phyloP scores from a whole-genome alignment of 2,113 vertebrate genomes.

The Gasterosteus nipponicus region DNA sequence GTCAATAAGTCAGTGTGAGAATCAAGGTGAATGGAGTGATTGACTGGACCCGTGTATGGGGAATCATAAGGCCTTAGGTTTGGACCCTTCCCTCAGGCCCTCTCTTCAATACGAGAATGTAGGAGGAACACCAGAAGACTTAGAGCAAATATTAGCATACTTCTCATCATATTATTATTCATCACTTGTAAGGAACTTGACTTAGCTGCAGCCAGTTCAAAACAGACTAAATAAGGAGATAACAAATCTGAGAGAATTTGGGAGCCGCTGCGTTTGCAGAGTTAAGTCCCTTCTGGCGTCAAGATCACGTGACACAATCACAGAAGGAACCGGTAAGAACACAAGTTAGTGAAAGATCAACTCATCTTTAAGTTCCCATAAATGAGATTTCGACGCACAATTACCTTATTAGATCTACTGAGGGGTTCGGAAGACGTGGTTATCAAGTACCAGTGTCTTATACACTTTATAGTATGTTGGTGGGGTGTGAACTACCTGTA shows the following conservation, averaged over 20 bases:
- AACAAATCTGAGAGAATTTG: slow-evolving; percentile 35
- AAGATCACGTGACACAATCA: slow-evolving; percentile 7
- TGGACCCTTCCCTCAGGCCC: slow-evolving; percentile 60
- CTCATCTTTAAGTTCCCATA: slow-evolving; percentile 6
- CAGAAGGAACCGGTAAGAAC: background rate
- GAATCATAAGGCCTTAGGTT: slow-evolving; percentile 61
- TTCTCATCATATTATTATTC: slow-evolving; percentile 61
- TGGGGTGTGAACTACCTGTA: slow-evolving; percentile 15
- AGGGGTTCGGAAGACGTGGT: slow-evolving; percentile 14
- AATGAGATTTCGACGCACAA: slow-evolving; percentile 12
- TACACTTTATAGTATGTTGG: slow-evolving; percentile 18
- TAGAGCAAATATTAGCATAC: slow-evolving; percentile 62
- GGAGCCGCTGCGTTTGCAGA: slow-evolving; percentile 7
- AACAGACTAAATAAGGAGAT: slow-evolving; percentile 49
- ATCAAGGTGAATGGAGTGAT: slow-evolving; percentile 69
- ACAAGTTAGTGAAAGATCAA: background rate
- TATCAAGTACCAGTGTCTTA: slow-evolving; percentile 34
- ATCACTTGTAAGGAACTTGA: slow-evolving; percentile 64
- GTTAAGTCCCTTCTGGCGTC: slow-evolving; percentile 7
- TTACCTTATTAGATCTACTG: background rate
- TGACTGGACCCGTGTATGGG: slow-evolving; percentile 52
- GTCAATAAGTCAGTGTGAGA: slow-evolving; percentile 69
- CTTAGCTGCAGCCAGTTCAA: slow-evolving; percentile 55
- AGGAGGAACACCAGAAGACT: slow-evolving; percentile 50
- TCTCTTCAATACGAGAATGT: slow-evolving; percentile 44